Percentiles rank a stretch among this genome's conserved stretches.
Evolutionary conservation across 2,888 invertebrate genomes (phyloP).

Genomic region (Heteromurus nitidus): DNA sequence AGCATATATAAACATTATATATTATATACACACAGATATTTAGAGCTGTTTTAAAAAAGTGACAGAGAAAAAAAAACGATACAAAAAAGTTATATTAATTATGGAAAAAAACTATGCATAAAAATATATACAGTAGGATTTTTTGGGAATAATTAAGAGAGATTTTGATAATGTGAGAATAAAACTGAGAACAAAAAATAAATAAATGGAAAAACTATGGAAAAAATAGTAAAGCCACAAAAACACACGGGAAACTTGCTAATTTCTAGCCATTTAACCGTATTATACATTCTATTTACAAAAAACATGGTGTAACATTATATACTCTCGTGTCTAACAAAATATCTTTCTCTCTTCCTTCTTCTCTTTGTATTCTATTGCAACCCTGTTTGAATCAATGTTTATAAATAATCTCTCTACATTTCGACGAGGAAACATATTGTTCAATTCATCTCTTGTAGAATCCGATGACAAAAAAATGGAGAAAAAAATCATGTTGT

Average conservation of each 20-base stretch:
- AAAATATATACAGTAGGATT: neutral
- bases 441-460: conserved; percentile 48
- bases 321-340: conserved; percentile 50
- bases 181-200: too few species aligned
- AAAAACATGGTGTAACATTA: too few species aligned
- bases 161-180: conserved; percentile 66
- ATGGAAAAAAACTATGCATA: too few species aligned
- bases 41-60: neutral
- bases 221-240: conserved; percentile 53
- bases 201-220: conserved; percentile 22
- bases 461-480: too few species aligned
- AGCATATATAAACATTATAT: neutral
- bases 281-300: too few species aligned
- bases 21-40: neutral
- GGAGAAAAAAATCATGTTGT: conserved; percentile 17
- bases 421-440: too few species aligned
- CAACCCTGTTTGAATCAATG: conserved; percentile 23
- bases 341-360: conserved; percentile 61
- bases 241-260: conserved; percentile 48
- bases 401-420: conserved; percentile 2
- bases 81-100: too few species aligned
- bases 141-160: conserved; percentile 46
- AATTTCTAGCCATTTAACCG: conserved; percentile 41
- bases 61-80: neutral
- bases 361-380: conserved; percentile 64